Conservation (phyloP, 2,888 invertebrate species). For the Glaucopsyche alexis region DNA sequence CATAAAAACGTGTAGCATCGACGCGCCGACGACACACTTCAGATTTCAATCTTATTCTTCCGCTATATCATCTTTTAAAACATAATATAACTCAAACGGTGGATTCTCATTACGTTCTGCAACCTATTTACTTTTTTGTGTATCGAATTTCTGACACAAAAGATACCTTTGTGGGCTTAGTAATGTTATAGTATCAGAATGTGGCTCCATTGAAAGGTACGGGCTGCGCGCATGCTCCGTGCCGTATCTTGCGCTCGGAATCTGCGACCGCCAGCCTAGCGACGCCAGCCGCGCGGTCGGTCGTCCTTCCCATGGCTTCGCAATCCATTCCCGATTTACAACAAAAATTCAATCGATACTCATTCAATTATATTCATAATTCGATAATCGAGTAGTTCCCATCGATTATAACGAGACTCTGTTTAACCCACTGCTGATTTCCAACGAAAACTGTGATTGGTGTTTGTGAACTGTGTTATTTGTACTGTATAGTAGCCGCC, state of each 20-base stretch:
- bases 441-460: conserved; percentile 48
- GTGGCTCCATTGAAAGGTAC: conserved; percentile 50
- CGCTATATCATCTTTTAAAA: background rate
- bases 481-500: conserved; percentile 38
- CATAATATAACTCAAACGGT: background rate
- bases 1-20: conserved; percentile 9
- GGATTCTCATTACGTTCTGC: background rate
- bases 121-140: background rate
- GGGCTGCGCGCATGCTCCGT: conserved; percentile 65
- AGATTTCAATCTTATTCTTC: background rate
- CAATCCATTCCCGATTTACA: conserved; percentile 39
- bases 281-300: conserved; percentile 61
- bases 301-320: conserved; percentile 49
- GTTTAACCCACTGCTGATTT: conserved; percentile 40
- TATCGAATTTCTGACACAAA: conserved; percentile 4
- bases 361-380: conserved; percentile 48
- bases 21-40: background rate
- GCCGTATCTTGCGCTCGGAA: conserved; percentile 57
- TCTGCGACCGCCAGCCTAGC: conserved; percentile 56
- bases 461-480: conserved; percentile 55
- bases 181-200: conserved; percentile 42
- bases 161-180: conserved; percentile 22
- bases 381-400: conserved; percentile 6
- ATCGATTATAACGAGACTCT: background rate
- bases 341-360: conserved; percentile 65